Evolutionary conservation across 1,140 invertebrate species (phyloP).

Genomic region (Orussus abietinus): DNA sequence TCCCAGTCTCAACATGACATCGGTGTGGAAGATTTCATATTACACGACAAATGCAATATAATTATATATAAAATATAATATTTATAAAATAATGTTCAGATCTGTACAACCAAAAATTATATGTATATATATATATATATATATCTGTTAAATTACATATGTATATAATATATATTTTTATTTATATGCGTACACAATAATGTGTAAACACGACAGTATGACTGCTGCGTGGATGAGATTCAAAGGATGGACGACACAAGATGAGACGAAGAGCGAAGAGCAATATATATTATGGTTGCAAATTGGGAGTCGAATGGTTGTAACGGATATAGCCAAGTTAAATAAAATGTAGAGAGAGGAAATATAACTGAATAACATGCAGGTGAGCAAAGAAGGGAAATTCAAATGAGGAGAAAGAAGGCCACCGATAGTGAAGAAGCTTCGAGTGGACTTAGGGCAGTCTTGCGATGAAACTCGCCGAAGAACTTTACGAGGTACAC

Average conservation of each 20-base stretch:
- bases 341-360: no score
- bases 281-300: no score
- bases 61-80: conserved; percentile 41
- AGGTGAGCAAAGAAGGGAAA: no score
- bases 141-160: conserved; percentile 8
- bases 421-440: no score
- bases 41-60: conserved; percentile 25
- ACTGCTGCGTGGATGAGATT: conserved; percentile 10
- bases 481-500: no score
- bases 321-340: no score
- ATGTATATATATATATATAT: conserved; percentile 19
- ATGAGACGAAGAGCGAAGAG: conserved; percentile 5
- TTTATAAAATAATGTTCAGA: conserved; percentile 33
- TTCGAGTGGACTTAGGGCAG: no score
- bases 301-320: no score
- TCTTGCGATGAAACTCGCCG: no score
- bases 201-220: conserved; percentile 14
- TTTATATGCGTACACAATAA: conserved; percentile 19
- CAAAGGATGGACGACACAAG: conserved; percentile 18
- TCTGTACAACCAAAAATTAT: conserved; percentile 35
- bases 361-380: no score
- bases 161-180: conserved; percentile 19
- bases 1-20: conserved; percentile 25
- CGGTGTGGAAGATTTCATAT: conserved; percentile 11
- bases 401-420: no score